Evolutionary conservation across 2,888 invertebrate species (phyloP).

Genomic region (Microctonus brassicae): DNA sequence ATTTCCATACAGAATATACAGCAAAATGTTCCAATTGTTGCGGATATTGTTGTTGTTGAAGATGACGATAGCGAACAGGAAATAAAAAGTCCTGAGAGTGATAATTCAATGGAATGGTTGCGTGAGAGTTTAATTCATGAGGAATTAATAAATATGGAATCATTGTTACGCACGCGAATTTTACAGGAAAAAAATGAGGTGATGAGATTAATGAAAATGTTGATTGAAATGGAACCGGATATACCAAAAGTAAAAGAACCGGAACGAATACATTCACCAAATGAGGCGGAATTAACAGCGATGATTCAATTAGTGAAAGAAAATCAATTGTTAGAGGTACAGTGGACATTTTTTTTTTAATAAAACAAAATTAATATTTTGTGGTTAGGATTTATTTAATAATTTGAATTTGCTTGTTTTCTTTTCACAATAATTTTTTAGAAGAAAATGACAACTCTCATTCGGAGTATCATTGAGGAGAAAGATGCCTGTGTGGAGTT

Average conservation of each 20-base stretch:
- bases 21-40: not conserved
- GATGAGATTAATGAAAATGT: conserved; percentile 71
- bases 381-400: not conserved
- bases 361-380: not conserved
- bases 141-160: conserved; percentile 76
- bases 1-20: not conserved
- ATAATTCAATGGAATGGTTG: conserved; percentile 59
- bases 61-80: conserved; percentile 32
- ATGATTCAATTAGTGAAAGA: conserved; percentile 74
- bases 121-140: conserved; percentile 66
- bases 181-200: conserved; percentile 82
- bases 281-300: conserved; percentile 71
- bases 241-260: conserved; percentile 51
- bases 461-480: conserved; percentile 81
- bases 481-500: conserved; percentile 79
- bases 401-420: conserved; percentile 6
- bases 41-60: not conserved
- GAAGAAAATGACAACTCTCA: conserved; percentile 77
- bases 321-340: conserved; percentile 75
- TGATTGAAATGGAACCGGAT: conserved; percentile 54
- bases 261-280: conserved; percentile 65
- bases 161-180: conserved; percentile 78
- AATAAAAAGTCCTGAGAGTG: conserved; percentile 31
- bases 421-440: conserved; percentile 46
- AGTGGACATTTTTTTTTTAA: not conserved